Conservation (phyloP, 2,113 vertebrate genomes). For the Aptenodytes patagonicus region DNA sequence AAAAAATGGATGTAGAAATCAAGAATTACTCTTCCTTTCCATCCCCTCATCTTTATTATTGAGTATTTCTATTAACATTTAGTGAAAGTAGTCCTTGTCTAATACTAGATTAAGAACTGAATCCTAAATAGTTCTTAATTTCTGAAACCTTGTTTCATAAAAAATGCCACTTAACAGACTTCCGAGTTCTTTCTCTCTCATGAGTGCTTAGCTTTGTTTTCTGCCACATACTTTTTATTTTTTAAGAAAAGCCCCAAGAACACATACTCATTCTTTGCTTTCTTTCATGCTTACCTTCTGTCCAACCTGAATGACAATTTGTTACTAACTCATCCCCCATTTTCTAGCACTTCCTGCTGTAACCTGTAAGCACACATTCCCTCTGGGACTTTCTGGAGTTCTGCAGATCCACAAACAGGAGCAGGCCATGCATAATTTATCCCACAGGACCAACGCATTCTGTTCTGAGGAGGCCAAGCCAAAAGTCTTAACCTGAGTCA, state of each 20-base stretch:
- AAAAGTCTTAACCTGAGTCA: background rate
- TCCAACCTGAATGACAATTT: background rate
- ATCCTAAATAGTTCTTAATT: background rate
- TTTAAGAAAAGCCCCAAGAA: background rate
- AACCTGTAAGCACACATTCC: background rate
- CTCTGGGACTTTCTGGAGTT: background rate
- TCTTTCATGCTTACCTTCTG: background rate
- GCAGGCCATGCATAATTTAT: accelerated
- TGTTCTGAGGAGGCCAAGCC: background rate
- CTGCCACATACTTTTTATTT: background rate
- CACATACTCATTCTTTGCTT: background rate
- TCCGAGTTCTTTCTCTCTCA: background rate
- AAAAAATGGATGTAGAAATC: background rate
- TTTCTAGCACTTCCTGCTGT: background rate
- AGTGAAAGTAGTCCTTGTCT: background rate
- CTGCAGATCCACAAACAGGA: background rate
- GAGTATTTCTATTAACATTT: background rate
- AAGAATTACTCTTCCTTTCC: background rate
- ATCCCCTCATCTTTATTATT: background rate
- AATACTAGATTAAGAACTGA: background rate
- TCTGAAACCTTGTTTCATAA: background rate
- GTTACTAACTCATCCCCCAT: background rate
- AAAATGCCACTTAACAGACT: background rate
- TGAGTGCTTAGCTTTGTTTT: background rate
- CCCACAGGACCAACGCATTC: background rate